Conservation (phyloP, 2,113 vertebrate genomes). For the Gopherus evgoodei region DNA sequence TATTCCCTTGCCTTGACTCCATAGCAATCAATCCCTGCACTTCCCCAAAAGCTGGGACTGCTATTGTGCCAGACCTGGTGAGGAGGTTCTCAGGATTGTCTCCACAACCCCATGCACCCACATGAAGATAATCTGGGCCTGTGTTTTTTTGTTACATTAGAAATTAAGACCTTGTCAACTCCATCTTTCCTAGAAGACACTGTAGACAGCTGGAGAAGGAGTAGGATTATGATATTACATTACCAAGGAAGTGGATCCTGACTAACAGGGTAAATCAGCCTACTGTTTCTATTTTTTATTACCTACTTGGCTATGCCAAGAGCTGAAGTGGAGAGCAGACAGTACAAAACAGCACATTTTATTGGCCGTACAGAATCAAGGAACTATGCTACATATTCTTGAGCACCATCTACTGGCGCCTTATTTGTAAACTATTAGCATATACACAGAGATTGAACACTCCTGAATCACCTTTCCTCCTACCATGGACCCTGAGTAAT, state of each 20-base stretch:
- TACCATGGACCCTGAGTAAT: neutral
- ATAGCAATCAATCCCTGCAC: neutral
- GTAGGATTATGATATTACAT: neutral
- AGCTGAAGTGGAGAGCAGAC: neutral
- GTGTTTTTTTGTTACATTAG: neutral
- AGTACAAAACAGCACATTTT: neutral
- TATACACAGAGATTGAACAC: neutral
- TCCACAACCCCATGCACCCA: neutral
- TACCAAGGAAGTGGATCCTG: neutral
- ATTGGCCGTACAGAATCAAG: neutral
- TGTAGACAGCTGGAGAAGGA: neutral
- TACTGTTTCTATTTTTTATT: neutral
- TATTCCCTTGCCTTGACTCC: neutral
- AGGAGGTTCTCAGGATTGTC: neutral
- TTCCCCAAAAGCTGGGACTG: neutral
- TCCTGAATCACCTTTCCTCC: neutral
- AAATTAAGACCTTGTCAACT: neutral
- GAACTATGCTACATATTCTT: neutral
- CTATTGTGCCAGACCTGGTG: neutral
- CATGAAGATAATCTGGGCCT: neutral
- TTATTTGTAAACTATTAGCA: neutral
- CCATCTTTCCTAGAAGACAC: neutral
- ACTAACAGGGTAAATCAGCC: neutral
- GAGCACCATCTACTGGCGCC: neutral
- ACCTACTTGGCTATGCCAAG: neutral